Evolutionary conservation across 2,888 invertebrate species (phyloP).

Genomic region (Cheilosia vulpina): DNA sequence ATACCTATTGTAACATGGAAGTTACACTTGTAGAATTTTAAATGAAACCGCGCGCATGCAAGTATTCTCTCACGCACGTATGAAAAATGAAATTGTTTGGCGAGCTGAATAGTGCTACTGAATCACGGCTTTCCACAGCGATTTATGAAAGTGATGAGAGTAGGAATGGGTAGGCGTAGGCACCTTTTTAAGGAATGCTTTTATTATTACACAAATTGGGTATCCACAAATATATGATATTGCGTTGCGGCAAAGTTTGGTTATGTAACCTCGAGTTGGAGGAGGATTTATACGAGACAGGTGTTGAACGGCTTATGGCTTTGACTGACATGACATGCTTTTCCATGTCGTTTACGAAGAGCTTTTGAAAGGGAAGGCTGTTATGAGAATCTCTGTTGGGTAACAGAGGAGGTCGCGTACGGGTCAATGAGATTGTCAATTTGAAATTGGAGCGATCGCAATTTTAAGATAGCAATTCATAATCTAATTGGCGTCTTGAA

Average conservation of each 20-base stretch:
- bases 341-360: conserved; percentile 18
- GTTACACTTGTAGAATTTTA: conserved; percentile 65
- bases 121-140: conserved; percentile 64
- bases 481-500: no score
- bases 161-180: not conserved
- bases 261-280: conserved; percentile 51
- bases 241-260: conserved; percentile 18
- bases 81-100: conserved; percentile 68
- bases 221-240: conserved; percentile 44
- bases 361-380: not conserved
- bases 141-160: conserved; percentile 74
- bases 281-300: not conserved
- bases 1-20: conserved; percentile 59
- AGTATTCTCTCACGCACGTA: conserved; percentile 68
- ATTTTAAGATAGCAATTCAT: no score
- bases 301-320: conserved; percentile 21
- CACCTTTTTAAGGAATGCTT: conserved; percentile 62
- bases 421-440: conserved; percentile 10
- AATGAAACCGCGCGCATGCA: conserved; percentile 58
- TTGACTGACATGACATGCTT: conserved; percentile 49
- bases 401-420: conserved; percentile 3
- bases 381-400: not conserved
- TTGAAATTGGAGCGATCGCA: not conserved
- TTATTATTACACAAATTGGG: conserved; percentile 48
- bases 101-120: conserved; percentile 16